Conservation (phyloP, 2,113 vertebrate genomes). For the Balaeniceps rex region DNA sequence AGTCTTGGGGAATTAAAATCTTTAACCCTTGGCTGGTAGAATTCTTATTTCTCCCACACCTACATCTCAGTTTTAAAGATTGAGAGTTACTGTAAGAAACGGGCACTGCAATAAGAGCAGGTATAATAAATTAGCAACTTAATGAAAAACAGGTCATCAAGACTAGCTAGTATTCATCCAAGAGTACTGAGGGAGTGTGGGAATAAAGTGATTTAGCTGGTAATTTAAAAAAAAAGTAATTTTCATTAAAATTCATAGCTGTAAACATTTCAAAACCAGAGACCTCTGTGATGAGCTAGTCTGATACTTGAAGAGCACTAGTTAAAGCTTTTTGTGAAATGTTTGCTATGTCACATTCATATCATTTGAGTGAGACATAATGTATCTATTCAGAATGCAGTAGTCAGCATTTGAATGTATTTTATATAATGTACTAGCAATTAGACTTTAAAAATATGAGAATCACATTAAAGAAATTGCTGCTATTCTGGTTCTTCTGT, state of each 20-base stretch:
- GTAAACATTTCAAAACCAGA: neutral
- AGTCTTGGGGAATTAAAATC: neutral
- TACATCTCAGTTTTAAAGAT: neutral
- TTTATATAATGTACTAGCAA: neutral
- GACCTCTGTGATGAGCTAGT: neutral
- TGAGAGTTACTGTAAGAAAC: neutral
- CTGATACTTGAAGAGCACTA: neutral
- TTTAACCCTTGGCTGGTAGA: neutral
- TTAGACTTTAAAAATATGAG: neutral
- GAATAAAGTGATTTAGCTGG: neutral
- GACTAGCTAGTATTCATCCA: neutral
- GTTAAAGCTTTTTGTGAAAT: neutral
- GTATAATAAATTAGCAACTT: neutral
- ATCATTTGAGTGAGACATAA: neutral
- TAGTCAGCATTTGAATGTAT: neutral
- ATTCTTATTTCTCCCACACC: neutral
- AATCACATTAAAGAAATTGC: neutral
- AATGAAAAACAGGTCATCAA: neutral
- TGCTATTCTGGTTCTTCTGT: neutral
- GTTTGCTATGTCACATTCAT: neutral
- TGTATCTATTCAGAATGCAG: neutral
- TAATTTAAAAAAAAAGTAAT: neutral
- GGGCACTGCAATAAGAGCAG: neutral
- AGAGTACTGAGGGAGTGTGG: neutral
- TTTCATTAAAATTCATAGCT: neutral